Base-by-base conservation (phyloP, 2,113 vertebrate genomes). In the Catharus bicknelli region DNA sequence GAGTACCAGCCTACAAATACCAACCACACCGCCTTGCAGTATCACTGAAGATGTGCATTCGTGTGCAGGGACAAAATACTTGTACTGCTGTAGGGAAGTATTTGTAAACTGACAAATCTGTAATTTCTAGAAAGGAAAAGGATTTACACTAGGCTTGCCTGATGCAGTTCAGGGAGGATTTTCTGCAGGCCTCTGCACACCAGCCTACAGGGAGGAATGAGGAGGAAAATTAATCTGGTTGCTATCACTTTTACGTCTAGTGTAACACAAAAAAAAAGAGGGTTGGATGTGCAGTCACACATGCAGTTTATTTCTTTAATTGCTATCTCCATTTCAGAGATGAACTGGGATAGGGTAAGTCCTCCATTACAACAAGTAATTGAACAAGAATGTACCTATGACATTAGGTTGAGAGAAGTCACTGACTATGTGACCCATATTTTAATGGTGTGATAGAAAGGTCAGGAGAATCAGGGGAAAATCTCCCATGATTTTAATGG, bases 271-370 rank as follows among this genome's bases (percentile, higher is more conserved):
- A 64, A 78, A 92, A 90, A 32, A 26, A 77, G 12, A 58, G n/a
- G 14, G 36, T 51, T 34, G 62, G 13, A 58, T 58, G 58, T 79
- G 30, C 54, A 61, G 69, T 92, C 83, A 87, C 70, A 90, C 53
- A 64, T 27, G 42, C 45, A 74, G 45, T 75, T 73, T 69, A 74
- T 85, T 73, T 79, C 63, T 80, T 57, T 94, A 95, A 88, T 92
- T 94, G n/a, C 53, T 42, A 45, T 66, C n/a, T 82, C 86, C 34
- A 62, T 90, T 82, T 84, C 54, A 81, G 62, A 86, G n/a, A 64
- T 40, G 76, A 76, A 77, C n/a, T 13, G 66, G 58, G 16, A 57
- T 30, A 53, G 59, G 30, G 34, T 57, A 73, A 93, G 69, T 75
- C 43, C 22, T 88, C 32, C 70, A 79, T 87, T 92, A 79, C 21